These are phyloP conservation scores for Peromyscus polionotus DNA, from an alignment of 2,113 vertebrate genomes.

Conservation along the genomic window DNA sequence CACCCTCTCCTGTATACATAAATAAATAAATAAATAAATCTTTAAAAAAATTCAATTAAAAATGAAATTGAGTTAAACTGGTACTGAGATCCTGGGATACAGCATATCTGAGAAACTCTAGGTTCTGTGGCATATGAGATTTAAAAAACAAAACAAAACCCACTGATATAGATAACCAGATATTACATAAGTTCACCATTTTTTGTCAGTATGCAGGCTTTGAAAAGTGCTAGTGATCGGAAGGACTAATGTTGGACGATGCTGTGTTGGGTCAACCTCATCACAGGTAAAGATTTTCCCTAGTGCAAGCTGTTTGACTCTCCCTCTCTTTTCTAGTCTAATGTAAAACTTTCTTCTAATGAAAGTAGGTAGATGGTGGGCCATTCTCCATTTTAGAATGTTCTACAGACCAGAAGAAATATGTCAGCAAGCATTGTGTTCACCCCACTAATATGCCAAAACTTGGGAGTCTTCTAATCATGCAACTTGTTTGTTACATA, in stretches of 20 bases:
- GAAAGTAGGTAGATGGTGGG: neutral
- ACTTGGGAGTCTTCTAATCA: neutral
- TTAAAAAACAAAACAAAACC: neutral
- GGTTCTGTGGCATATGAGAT: neutral
- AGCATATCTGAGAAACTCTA: conserved; percentile 39
- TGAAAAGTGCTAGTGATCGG: neutral
- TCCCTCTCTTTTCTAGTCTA: neutral
- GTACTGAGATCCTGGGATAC: neutral
- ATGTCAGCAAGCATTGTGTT: neutral
- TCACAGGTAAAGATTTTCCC: neutral
- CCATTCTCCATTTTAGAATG: neutral
- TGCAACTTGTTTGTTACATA: neutral
- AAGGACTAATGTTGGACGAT: neutral
- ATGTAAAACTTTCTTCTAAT: neutral
- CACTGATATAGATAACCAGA: neutral
- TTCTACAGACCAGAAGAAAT: neutral
- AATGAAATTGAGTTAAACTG: conserved; percentile 41
- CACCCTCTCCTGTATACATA: too few relatives aligned
- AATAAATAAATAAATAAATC: too few relatives aligned
- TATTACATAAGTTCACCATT: neutral
- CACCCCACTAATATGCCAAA: neutral
- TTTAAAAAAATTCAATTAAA: conserved; percentile 1
- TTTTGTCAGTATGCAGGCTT: neutral
- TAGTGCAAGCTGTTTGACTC: neutral
- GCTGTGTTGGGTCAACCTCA: neutral